Conservation (phyloP, 2,888 invertebrate species). For the Junonia oenone region DNA sequence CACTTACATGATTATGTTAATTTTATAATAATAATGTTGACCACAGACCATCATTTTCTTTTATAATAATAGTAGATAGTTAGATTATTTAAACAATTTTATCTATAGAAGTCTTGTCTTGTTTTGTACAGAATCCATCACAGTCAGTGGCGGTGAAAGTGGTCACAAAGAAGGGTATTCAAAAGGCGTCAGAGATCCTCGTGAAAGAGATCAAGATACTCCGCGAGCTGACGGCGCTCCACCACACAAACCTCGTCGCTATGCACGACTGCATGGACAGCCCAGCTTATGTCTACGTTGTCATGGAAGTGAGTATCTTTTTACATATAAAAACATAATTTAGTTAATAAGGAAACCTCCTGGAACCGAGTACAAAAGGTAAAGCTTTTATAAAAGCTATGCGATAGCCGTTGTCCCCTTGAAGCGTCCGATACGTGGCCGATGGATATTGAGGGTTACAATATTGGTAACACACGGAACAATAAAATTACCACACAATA, state of each 20-base stretch:
- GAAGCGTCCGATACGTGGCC: too few species aligned
- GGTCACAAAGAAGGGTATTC: slow-evolving; percentile 97
- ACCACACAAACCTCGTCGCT: slow-evolving; percentile 99
- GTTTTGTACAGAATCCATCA: slow-evolving; percentile 84
- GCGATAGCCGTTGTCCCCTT: not conserved
- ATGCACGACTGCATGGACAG: slow-evolving; percentile 99
- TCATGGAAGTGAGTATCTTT: slow-evolving; percentile 93
- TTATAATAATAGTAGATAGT: too few species aligned
- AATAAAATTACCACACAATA: slow-evolving; percentile 38
- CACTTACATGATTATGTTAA: too few species aligned
- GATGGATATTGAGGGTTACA: not conserved
- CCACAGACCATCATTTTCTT: too few species aligned
- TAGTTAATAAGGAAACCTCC: too few species aligned
- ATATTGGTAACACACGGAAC: slow-evolving; percentile 18
- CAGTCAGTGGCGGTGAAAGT: slow-evolving; percentile 97
- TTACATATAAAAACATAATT: not conserved
- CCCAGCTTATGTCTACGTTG: slow-evolving; percentile 95
- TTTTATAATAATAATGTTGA: too few species aligned
- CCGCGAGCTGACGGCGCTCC: slow-evolving; percentile 96
- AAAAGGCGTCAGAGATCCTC: slow-evolving; percentile 97
- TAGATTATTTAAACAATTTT: too few species aligned
- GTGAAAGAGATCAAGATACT: slow-evolving; percentile 99
- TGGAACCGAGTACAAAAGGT: too few species aligned
- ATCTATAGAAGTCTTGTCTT: not conserved
- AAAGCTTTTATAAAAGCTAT: not conserved